A percentile compares a stretch with the other conserved stretches of the same genome.
These are phyloP conservation scores for Ladona fulva DNA, from an alignment of 1,140 invertebrate species.

Conservation along the genomic window DNA sequence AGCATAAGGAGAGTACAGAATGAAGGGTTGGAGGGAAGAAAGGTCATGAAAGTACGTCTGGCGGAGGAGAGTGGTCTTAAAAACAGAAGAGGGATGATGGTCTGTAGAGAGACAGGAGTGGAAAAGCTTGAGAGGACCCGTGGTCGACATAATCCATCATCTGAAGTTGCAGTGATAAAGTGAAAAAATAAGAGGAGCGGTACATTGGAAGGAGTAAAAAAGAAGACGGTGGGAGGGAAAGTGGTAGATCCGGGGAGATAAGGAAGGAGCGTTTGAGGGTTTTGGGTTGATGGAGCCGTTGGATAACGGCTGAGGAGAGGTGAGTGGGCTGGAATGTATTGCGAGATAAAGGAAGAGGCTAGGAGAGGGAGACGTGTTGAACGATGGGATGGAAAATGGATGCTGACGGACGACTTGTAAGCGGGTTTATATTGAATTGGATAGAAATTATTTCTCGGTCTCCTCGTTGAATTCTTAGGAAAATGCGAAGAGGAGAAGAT, in stretches of 20 bases:
- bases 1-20: too few relatives aligned
- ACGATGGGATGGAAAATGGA: too few relatives aligned
- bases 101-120: neutral
- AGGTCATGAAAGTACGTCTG: neutral
- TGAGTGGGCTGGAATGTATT: too few relatives aligned
- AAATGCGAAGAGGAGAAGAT: too few relatives aligned
- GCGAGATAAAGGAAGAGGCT: too few relatives aligned
- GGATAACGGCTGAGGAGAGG: too few relatives aligned
- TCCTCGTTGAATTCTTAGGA: too few relatives aligned
- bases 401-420: too few relatives aligned
- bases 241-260: neutral
- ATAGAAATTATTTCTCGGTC: too few relatives aligned
- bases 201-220: neutral
- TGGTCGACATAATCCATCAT: neutral
- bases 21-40: neutral
- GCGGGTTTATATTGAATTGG: too few relatives aligned
- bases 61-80: too few relatives aligned
- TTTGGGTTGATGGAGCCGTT: neutral
- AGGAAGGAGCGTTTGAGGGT: neutral
- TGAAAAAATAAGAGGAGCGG: neutral
- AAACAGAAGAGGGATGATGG: neutral
- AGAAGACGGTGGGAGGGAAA: neutral
- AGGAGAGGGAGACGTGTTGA: too few relatives aligned
- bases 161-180: neutral
- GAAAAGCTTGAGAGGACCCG: neutral